Evolutionary conservation across 2,888 invertebrate species (phyloP), one percentile per base, ranked within the genome.

Genomic region (Chydorus sphaericus): DNA sequence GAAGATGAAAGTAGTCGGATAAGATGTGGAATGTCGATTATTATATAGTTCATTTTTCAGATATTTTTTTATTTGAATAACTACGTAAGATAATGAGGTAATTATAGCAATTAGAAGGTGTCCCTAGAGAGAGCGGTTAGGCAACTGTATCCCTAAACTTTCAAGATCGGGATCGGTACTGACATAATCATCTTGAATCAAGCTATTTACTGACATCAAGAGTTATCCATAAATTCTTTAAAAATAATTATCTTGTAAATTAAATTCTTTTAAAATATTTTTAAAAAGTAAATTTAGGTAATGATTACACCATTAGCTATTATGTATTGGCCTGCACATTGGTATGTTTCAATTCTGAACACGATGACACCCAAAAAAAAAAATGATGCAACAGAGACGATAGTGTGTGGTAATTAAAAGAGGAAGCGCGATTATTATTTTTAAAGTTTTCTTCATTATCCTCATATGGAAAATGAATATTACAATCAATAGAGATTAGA

Each of bases 281-380:
- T 38, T 38, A 3, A 38, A 38, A 38, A 38, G 38, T n/a, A 14
- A 14, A 38, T 4, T n/a, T 14, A 33, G 8, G 8, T 33, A 8
- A 33, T 14, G 33, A 44, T 14, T 44, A 23, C 44, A 44, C 44
- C 44, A 44, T 44, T 44, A 26, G 28, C 44, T 44, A n/a, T n/a
- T n/a, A 44, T 44, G 44, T 44, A 44, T 44, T 44, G 44, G 44
- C 44, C 44, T 44, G 44, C 44, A 44, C 44, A 44, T 44, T 44
- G 44, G 44, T 44, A 44, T 44, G 44, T 44, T 44, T 44, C 20
- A 7, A 20, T 39, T 44, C 26, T 44, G 23, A 44, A 44, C 44
- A 44, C 44, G 26, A n/a, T n/a, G n/a, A 44, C 44, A 44, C 44
- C 44, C 23, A 44, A 44, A 44, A 44, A 44, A 44, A 23, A 1